Base-by-base conservation (phyloP, 2,888 invertebrate genomes). In the Scaeva pyrastri region DNA sequence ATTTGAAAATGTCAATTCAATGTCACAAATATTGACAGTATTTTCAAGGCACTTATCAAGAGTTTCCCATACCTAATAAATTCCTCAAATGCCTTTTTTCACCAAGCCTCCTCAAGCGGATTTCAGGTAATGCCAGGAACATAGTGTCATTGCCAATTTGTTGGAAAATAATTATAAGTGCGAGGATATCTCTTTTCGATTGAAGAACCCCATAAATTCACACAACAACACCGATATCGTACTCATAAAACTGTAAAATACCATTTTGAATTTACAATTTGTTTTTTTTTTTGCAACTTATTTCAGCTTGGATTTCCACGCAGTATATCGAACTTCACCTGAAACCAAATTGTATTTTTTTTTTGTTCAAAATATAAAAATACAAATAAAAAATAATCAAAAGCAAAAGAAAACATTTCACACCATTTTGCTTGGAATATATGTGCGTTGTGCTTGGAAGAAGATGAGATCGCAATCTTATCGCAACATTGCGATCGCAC, bases 391-490 rank as follows among this genome's bases (percentile, higher is more conserved):
- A 56, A 72, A n/a, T n/a, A n/a, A n/a, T n/a, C 31, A 48, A 36
- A 41, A 16, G 5, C 12, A 45, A 58, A 66, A 50, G 26, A 45
- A 48, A 73, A 58, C 23, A 71, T 14, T 64, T 60, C 52, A 50
- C 66, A 68, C 36, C 48, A 52, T 31, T 68, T 26, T 50, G 26
- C 36, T 43, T 26, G 56, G 36, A 56, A 43, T 19, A 43, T 19
- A 41, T 62, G 26, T 68, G 48, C 48, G 39, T 31, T 31, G 19
- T n/a, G n/a, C n/a, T n/a, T n/a, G n/a, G n/a, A n/a, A n/a, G n/a
- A 19, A 52, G 80, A 64, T 76, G 50, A 79, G 73, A 78, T 80
- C 50, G 23, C 45, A 52, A 84, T 84, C 74, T 79, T 75, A 81
- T 81, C 81, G 62, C 48, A 41, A 52, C 16, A 23, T 36, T 39